Base-by-base conservation (phyloP, 2,888 invertebrate species). In the Pecten maximus region DNA sequence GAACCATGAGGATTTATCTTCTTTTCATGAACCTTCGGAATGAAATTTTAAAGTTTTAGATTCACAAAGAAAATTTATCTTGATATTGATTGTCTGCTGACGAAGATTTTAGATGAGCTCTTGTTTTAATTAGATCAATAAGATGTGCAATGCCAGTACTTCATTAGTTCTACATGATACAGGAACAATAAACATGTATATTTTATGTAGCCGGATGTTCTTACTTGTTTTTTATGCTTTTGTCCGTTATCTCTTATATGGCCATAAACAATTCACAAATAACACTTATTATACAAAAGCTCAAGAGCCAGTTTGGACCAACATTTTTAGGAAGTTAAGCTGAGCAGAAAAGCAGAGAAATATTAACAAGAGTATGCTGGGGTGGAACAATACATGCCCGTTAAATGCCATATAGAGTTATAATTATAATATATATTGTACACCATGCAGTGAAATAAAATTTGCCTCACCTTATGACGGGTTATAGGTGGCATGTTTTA, bases 111-210 rank as follows among this genome's bases (percentile, higher is more conserved):
- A 74, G 74, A 74, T 3, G 35, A 74, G 10, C 35, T 35, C 19
- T 74, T 74, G 74, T 74, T 74, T 74, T 74, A 35, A 74, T 54
- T 74, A 35, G 74, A 35, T 28, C 74, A 23, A 10, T 28, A 35
- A 74, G 35, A 74, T 74, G 74, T 74, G 74, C 35, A 35, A 74
- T 35, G 54, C 54, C 54, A 54, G 74, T 74, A 74, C 54, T 74
- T 74, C 12, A 12, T 74, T 74, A 74, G 74, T 74, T 74, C 60
- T 74, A 54, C 74, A 74, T 74, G 74, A 74, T 74, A 74, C 74
- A 54, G 74, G 74, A 74, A 74, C 23, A 74, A 74, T 74, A 35
- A 74, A 74, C 28, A 74, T 74, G 74, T 74, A 74, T 74, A 74
- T 74, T 74, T 74, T 74, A 74, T 74, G 74, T 74, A 74, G 28